Conservation (phyloP, 2,888 invertebrate species). For the Isotomurus palustris region DNA sequence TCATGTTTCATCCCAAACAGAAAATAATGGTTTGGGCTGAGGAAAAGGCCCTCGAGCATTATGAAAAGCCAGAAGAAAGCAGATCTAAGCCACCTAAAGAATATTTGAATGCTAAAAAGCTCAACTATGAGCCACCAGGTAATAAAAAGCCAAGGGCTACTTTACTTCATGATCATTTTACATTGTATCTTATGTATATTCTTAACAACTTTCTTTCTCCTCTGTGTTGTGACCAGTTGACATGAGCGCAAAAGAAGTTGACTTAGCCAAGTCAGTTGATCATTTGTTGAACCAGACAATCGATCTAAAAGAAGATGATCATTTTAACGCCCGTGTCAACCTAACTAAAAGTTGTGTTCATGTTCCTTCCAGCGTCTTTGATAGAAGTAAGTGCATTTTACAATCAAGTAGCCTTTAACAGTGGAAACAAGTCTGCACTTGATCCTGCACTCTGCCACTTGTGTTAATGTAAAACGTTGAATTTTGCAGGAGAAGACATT, state of each 20-base stretch:
- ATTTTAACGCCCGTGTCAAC: conserved; percentile 36
- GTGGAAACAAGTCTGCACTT: too few relatives aligned
- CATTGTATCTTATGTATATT: neutral
- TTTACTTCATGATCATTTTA: neutral
- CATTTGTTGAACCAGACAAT: conserved; percentile 5
- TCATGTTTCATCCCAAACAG: conserved; percentile 13
- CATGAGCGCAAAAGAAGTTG: neutral
- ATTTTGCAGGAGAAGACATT: conserved; percentile 64
- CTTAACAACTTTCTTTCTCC: neutral
- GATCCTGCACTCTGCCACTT: too few relatives aligned
- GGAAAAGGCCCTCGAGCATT: conserved; percentile 39
- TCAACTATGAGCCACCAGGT: conserved; percentile 50
- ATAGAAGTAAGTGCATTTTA: conserved; percentile 59
- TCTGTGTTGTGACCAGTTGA: too few relatives aligned
- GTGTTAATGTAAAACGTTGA: neutral
- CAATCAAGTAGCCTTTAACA: too few relatives aligned
- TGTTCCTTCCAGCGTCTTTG: conserved; percentile 89
- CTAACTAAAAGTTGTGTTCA: conserved; percentile 72
- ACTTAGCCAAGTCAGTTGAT: neutral
- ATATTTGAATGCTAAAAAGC: conserved; percentile 81
- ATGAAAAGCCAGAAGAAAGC: conserved; percentile 18
- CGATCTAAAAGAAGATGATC: conserved; percentile 21
- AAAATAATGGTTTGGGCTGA: conserved; percentile 39
- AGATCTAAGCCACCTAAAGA: conserved; percentile 12
- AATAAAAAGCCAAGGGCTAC: neutral